A percentile compares a stretch with the other conserved stretches of the same genome.
phyloP scores from a whole-genome alignment of 2,888 invertebrate species.

The Panorpa germanica region DNA sequence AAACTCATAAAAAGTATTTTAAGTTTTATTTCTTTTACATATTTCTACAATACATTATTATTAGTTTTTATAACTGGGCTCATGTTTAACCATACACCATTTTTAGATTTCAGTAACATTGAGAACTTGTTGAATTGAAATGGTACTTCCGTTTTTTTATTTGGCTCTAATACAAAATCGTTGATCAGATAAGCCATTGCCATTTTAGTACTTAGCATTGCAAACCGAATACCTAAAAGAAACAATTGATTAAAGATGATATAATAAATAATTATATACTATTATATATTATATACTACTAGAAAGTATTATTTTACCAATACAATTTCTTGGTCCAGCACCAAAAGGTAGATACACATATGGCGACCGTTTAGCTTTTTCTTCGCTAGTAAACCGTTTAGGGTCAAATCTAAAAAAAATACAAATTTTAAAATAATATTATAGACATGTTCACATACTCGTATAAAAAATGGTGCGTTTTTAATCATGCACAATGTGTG shows the following conservation, averaged over 20 bases:
- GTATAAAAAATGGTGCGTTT: too few species aligned
- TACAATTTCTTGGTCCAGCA: too few species aligned
- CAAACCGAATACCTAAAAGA: conserved; percentile 29
- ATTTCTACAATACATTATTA: too few species aligned
- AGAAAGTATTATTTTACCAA: conserved; percentile 31
- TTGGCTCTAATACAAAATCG: conserved; percentile 24
- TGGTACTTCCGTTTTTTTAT: conserved; percentile 25
- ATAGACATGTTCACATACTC: too few species aligned
- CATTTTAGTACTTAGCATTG: conserved; percentile 28
- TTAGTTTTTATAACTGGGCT: conserved; percentile 13
- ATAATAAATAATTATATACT: neutral
- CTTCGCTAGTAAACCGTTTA: conserved; percentile 33
- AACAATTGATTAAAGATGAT: too few species aligned
- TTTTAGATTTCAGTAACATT: conserved; percentile 23
- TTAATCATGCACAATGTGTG: too few species aligned
- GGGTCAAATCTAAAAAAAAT: too few species aligned
- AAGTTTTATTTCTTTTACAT: too few species aligned
- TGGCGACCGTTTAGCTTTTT: conserved; percentile 27
- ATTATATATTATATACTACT: neutral
- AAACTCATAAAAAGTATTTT: too few species aligned
- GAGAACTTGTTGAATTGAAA: conserved; percentile 22
- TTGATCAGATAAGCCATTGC: conserved; percentile 27
- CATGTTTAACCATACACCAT: conserved; percentile 25
- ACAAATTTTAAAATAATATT: too few species aligned
- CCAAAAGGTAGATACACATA: conserved; percentile 34